Base-by-base conservation (phyloP, 2,888 invertebrate genomes). In the Dolichopus griseipennis region DNA sequence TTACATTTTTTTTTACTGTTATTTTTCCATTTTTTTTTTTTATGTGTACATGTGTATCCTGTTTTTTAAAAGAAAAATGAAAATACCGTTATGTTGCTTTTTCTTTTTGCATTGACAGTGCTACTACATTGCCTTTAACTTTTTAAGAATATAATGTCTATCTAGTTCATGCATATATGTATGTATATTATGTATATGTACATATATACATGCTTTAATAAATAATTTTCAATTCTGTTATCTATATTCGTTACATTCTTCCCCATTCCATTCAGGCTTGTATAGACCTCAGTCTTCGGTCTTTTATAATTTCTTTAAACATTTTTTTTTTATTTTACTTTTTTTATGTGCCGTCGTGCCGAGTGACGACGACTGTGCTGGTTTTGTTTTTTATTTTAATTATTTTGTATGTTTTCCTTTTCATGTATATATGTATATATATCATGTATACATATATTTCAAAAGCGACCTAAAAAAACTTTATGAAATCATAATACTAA, bases 401-500 rank as follows among this genome's bases (percentile, higher is more conserved):
- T 52, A 52, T 52, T 52, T 15, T 12, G 1, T 18, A 15, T 52
- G 9, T 18, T 52, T 52, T 18, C 18, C 52, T 52, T 52, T 52
- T 52, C 15, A 52, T 52, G 52, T 18, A 52, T 18, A 18, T n/a
- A n/a, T n/a, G n/a, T n/a, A n/a, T n/a, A n/a, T n/a, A n/a, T n/a
- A n/a, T n/a, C n/a, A n/a, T n/a, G n/a, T n/a, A n/a, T n/a, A n/a
- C n/a, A n/a, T n/a, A n/a, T n/a, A n/a, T n/a, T n/a, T 2, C 27
- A 37, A 52, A 52, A 52, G 9, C 52, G 52, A 52, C 52, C 52
- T 52, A 52, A 52, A 18, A 52, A 52, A 52, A 52, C 18, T 52
- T 52, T 52, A 52, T 52, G 52, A 52, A 52, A 52, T 52, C 52
- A 52, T 52, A 52, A 52, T 52, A 52, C 52, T 52, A 52, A 52